Base-by-base conservation (phyloP, 2,113 vertebrate genomes). In the Rynchops niger region DNA sequence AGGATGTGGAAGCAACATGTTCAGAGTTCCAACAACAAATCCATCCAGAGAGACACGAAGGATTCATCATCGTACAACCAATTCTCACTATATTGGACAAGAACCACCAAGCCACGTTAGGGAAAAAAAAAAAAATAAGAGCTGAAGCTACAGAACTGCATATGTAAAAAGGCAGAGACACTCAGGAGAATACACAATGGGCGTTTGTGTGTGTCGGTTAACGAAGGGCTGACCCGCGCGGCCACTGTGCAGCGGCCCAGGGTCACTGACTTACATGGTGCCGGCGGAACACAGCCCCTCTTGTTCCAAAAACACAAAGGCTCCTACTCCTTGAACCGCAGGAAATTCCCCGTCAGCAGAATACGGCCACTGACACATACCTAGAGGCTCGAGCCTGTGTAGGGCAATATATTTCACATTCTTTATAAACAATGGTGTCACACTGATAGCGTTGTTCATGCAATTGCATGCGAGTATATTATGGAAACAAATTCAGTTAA, bases 221-320 rank as follows among this genome's bases (percentile, higher is more conserved):
- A 69, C 4, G 58, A 92, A 55, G 88, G 81, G 30, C 72, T 81
- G 90, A 70, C 63, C 94, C 87, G 0, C 38, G 80, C 1, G 49
- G 91, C 22, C 93, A 4, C 86, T 2, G 56, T 0, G 59, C 90
- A 56, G 90, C 53, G 34, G 77, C 4, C 90, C 81, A 27, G 66
- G 49, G 58, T 42, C 30, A 8, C 62, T 2, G 66, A 49, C 49
- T 32, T 30, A 7, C 58, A 8, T 3, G 52, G 82, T 1, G 53
- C 10, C 1, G 63, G 27, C 59, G 26, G 67, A 96, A 97, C 94
- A 95, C 72, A 78, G 83, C 11, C 8, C 69, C 91, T 13, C 86
- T 94, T 96, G 89, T 93, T 93, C 80, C 86, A 11, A 36, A 58
- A 59, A 9, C 4, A 85, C 83, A 92, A 90, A 92, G 59, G 93